A percentile compares a stretch with the other conserved stretches of the same genome.
Evolutionary conservation across 2,113 vertebrate species (phyloP).

Genomic region (Psilopsiagon aurifrons): DNA sequence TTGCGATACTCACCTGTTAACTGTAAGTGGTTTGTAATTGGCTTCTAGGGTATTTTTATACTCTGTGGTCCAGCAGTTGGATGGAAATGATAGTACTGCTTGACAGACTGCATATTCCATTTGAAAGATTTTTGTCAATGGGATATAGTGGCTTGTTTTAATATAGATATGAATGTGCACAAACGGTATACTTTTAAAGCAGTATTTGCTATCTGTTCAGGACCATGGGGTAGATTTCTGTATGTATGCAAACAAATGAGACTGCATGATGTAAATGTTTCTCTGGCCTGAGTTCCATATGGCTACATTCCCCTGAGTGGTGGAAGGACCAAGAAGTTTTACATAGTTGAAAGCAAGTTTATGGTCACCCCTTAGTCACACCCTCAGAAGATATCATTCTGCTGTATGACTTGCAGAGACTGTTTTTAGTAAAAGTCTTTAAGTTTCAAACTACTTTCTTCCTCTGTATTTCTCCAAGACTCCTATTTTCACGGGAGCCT

Average conservation of each 20-base stretch:
- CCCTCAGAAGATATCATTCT: rapidly evolving
- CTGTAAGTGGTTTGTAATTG: neutral
- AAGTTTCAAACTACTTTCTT: neutral
- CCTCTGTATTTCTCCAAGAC: rapidly evolving
- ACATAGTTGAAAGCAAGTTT: neutral
- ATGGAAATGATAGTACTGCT: slow-evolving; percentile 4
- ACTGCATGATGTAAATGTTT: neutral
- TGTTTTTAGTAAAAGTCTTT: neutral
- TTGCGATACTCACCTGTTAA: neutral
- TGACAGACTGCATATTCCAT: slow-evolving; percentile 44
- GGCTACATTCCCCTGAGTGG: neutral
- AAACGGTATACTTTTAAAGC: neutral
- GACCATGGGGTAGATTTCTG: neutral
- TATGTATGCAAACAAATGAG: neutral
- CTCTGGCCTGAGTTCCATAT: neutral
- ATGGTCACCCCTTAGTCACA: neutral
- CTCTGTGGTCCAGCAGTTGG: neutral
- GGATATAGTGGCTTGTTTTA: slow-evolving; percentile 38
- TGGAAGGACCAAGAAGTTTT: neutral
- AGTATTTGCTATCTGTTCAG: neutral
- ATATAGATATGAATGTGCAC: neutral
- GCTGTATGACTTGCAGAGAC: neutral
- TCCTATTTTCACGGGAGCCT: neutral
- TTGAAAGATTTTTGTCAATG: slow-evolving; percentile 47
- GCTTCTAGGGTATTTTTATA: neutral